Percentiles rank a stretch among this genome's conserved stretches.
These are phyloP conservation scores for Buathra laborator DNA, from an alignment of 2,888 invertebrate species.

Conservation along the genomic window DNA sequence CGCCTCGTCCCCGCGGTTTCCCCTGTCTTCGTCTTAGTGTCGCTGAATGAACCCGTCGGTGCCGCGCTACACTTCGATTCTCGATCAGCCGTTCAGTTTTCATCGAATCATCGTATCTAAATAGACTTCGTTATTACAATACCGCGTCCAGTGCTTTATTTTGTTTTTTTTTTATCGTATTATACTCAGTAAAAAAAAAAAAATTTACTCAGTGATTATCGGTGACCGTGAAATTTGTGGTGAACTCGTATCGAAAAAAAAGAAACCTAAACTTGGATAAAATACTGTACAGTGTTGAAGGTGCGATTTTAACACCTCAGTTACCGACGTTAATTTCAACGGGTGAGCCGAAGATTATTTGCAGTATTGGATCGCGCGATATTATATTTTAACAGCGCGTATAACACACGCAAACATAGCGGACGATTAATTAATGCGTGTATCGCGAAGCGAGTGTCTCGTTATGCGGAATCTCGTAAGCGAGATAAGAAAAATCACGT, in stretches of 20 bases:
- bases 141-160: background rate
- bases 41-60: conserved; percentile 60
- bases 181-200: background rate
- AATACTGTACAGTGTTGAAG: background rate
- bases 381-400: background rate
- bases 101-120: background rate
- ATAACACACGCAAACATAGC: background rate
- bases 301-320: conserved; percentile 19
- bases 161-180: background rate
- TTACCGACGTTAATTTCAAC: conserved; percentile 22
- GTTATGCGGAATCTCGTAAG: conserved; percentile 38
- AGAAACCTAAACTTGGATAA: conserved; percentile 13
- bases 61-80: conserved; percentile 47
- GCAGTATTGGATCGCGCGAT: background rate
- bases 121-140: background rate
- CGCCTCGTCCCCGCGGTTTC: conserved; percentile 23
- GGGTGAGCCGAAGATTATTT: conserved; percentile 48
- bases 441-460: conserved; percentile 7
- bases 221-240: conserved; percentile 29
- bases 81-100: conserved; percentile 42
- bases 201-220: background rate
- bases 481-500: conserved; percentile 28
- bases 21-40: conserved; percentile 38
- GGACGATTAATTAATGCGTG: conserved; percentile 15
- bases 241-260: background rate